phyloP scores from a whole-genome alignment of 2,113 vertebrate genomes.

The Calyptomena viridis region DNA sequence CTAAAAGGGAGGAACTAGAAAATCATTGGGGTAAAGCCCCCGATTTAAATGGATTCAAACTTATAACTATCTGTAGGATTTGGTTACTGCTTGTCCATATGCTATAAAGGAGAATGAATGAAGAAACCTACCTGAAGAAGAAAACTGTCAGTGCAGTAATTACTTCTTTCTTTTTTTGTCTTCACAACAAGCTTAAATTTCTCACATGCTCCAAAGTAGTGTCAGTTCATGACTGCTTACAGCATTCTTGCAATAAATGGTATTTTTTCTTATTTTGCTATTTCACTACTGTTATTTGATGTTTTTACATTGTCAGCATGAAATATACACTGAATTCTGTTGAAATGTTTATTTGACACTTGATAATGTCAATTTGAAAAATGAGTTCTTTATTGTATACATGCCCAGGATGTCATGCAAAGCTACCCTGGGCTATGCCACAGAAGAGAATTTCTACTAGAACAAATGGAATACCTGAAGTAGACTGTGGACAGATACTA shows the following conservation, averaged over 20 bases:
- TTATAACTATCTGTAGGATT: neutral
- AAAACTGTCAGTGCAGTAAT: neutral
- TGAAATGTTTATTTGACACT: neutral
- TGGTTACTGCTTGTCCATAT: neutral
- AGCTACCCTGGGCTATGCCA: neutral
- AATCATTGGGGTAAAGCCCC: neutral
- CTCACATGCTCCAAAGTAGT: neutral
- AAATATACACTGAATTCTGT: neutral
- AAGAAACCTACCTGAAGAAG: neutral
- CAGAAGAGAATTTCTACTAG: neutral
- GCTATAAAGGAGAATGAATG: neutral
- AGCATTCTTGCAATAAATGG: neutral
- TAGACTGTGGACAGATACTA: neutral
- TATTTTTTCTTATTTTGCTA: neutral
- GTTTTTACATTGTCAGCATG: neutral
- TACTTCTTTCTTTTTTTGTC: neutral
- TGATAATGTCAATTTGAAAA: neutral
- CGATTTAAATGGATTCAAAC: neutral
- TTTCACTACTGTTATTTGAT: neutral
- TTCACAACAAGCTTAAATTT: neutral
- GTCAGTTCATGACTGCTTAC: neutral
- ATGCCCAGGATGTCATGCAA: neutral
- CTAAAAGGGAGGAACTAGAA: neutral
- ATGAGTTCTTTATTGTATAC: neutral
- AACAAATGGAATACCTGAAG: neutral